Base-by-base conservation (phyloP, 2,888 invertebrate genomes). In the Lepetodrilus schrolli region DNA sequence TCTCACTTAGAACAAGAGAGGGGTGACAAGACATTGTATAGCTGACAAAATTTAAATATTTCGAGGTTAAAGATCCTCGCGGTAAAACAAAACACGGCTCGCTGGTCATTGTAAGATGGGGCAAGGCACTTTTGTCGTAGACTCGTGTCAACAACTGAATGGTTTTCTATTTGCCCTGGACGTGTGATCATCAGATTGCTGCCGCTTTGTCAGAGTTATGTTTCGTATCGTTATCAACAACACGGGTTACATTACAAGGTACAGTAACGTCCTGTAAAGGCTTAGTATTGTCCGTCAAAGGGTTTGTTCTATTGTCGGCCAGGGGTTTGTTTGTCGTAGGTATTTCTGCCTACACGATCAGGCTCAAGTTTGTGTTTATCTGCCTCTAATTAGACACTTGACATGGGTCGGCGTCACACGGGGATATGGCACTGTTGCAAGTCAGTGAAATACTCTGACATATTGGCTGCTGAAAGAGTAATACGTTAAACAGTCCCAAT, bases 31-130 rank as follows among this genome's bases (percentile, higher is more conserved):
- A 23, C 30, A 58, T 17, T 58, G 58, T 58, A 26, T 30, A 7
- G 4, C 26, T 7, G 58, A 30, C 58, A 58, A 58, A 58, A 34
- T 34, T 58, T 58, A 34, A 58, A 58, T 58, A 58, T 58, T 58
- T 58, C 30, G 5, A 58, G 58, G 58, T 30, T 58, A 58, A 58
- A 58, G 30, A 58, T 30, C 58, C 30, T 10, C 58, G 13, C 17
- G 17, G 10, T 58, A 58, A 58, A 58, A 58, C 58, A 58, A 58
- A 34, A 58, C 58, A 58, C 58, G 58, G 30, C 5, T 3, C 13
- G 13, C 34, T 10, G 58, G n/a, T 30, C 23, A 48, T 17, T 23
- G 58, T 30, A 30, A 23, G 58, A 34, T 30, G n/a, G 58, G 30
- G 34, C 30, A 23, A n/a, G 34, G n/a, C 10, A 58, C 58, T 30